Base-by-base conservation (phyloP, 2,888 invertebrate genomes). In the Athetis lepigone region DNA sequence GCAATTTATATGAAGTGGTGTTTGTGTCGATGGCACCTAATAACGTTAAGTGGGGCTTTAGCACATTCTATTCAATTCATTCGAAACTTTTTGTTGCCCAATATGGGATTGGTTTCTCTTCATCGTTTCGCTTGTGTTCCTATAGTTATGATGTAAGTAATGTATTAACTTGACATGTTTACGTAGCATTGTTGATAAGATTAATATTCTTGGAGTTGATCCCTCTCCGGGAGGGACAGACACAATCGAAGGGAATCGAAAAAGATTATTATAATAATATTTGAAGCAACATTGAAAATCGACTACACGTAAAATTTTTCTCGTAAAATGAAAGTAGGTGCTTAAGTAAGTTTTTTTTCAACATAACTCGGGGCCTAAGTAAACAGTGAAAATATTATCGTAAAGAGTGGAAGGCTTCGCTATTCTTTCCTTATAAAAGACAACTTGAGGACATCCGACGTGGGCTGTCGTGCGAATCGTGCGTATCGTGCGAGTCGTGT, bases 161-260 rank as follows among this genome's bases (percentile, higher is more conserved):
- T 25, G 27, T 57, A 61, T 49, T 52, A 56, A 54, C 57, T 13
- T 54, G 45, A 54, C 46, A 57, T 51, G 50, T 57, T 56, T 50
- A 56, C 39, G 39, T 36, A 43, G 54, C 58, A 73, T 72, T 73
- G 46, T 77, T 65, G 77, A 65, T 58, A 42, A 58, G 61, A 74
- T 75, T 75, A 74, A 70, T 75, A 70, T 70, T 59, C 54, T 61
- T 61, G 52, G 56, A 70, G 45, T 55, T 55, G 57, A 60, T 62
- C 67, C 72, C 56, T 65, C 50, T 51, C 50, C 6, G 64, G 64
- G 57, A 29, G 37, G 36, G 23, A 13, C 51, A 33, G 51, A 47
- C 46, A 73, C 57, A 64, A 51, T 58, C 69, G 74, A 74, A 74
- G 51, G 55, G 36, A 72, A 64, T 74, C 64, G 58, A 45, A 40